Percentiles rank a stretch among this genome's conserved stretches.
Evolutionary conservation across 2,113 vertebrate species (phyloP).

Genomic region (Etia nguti): DNA sequence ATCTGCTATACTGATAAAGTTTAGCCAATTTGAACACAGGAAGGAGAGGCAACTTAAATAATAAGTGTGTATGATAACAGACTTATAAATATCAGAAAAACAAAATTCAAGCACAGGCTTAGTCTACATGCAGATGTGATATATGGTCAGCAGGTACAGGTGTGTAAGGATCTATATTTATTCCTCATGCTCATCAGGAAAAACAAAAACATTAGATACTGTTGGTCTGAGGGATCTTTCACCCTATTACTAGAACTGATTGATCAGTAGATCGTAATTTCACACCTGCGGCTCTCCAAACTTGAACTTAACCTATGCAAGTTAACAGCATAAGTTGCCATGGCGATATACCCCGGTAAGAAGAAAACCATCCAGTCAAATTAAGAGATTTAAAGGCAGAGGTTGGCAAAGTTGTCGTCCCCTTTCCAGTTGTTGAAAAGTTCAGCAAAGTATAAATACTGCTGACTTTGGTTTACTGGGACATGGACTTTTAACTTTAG

Average conservation of each 20-base stretch:
- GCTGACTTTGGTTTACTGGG: fast-evolving
- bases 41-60: not conserved
- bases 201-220: not conserved
- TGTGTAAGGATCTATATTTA: too few species aligned
- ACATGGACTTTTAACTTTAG: fast-evolving
- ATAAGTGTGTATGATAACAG: fast-evolving
- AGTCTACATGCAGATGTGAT: too few species aligned
- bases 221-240: not conserved
- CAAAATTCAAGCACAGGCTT: too few species aligned
- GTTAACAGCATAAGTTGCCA: too few species aligned
- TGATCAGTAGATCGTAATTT: not conserved
- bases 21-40: not conserved
- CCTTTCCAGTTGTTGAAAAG: not conserved
- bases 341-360: too few species aligned
- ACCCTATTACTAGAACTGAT: not conserved
- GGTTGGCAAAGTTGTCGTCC: fast-evolving
- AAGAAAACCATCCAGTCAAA: too few species aligned
- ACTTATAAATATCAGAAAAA: not conserved
- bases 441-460: not conserved
- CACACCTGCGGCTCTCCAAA: not conserved
- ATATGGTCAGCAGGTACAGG: not conserved
- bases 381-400: not conserved
- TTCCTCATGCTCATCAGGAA: too few species aligned
- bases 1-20: not conserved
- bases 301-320: not conserved